Evolutionary conservation across 2,113 vertebrate species (phyloP), one percentile per base, ranked within the genome.

Genomic region (Gallinago undulata): DNA sequence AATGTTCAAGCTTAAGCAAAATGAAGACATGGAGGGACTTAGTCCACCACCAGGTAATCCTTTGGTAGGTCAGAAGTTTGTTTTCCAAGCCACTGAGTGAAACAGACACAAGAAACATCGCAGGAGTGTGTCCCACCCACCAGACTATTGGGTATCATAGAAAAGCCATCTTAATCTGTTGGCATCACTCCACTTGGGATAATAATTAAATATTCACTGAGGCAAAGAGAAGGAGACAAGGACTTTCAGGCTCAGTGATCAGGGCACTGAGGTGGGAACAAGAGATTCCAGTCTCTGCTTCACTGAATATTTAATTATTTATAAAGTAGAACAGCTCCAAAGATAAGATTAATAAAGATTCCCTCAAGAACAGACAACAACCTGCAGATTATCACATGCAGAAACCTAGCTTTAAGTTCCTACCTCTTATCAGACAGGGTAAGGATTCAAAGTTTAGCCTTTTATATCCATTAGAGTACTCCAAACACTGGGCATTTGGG

Each of bases 191-290:
- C 41, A 27, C 12, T 13, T 92, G 11, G 50, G 33, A 35, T 95
- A 93, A 90, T 89, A 81, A 93, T 81, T 95, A 94, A 90, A 79
- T 73, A 86, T 30, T 94, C 16, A 25, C 45, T 90, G 72, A 87
- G 13, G 21, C 67, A 73, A 93, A 86, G 39, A 91, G 33, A 73
- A 92, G 24, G 41, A 93, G 72, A 90, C 16, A 60, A 86, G 70
- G 41, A 90, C 70, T 94, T 90, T 83, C 35, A 76, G 72, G 68
- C 63, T 77, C 79, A 85, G 45, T 92, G 75, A 22, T 87, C 70
- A 78, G 60, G 43, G 81, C 51, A 79, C 15, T 92, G 81, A 89
- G 69, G 67, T 89, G 67, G 33, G 82, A 88, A 73, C 48, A 90
- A 90, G 24, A 75, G 41, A 89, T 89, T 94, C 63, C 51, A 75